phyloP scores from a whole-genome alignment of 2,113 vertebrate genomes.

The Anser cygnoides region DNA sequence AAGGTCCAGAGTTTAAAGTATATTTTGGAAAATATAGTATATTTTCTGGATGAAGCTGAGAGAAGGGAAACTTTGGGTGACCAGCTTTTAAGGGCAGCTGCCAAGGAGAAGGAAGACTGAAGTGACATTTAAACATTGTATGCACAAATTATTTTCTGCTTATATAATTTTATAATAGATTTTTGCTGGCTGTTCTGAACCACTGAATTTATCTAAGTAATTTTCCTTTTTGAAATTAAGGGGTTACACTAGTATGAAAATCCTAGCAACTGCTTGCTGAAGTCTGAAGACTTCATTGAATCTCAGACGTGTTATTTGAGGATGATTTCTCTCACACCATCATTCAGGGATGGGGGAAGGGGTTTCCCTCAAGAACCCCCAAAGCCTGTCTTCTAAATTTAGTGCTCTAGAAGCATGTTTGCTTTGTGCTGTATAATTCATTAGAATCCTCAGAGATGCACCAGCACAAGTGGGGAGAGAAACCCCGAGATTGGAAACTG shows the following conservation, averaged over 20 bases:
- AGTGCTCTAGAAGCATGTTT: background rate
- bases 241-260: background rate
- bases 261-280: background rate
- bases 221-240: background rate
- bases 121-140: background rate
- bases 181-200: background rate
- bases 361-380: background rate
- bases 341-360: background rate
- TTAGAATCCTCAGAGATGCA: background rate
- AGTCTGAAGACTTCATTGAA: background rate
- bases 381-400: background rate
- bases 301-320: background rate
- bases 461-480: background rate
- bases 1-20: background rate
- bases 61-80: background rate
- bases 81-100: background rate
- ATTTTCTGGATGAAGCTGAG: background rate
- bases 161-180: background rate
- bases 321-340: background rate
- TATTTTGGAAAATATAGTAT: background rate
- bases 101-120: background rate
- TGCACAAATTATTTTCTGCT: background rate
- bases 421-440: background rate
- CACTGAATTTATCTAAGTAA: background rate
- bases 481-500: background rate